Conservation (phyloP, 2,888 invertebrate genomes). For the Eudasyphora cyanicolor region DNA sequence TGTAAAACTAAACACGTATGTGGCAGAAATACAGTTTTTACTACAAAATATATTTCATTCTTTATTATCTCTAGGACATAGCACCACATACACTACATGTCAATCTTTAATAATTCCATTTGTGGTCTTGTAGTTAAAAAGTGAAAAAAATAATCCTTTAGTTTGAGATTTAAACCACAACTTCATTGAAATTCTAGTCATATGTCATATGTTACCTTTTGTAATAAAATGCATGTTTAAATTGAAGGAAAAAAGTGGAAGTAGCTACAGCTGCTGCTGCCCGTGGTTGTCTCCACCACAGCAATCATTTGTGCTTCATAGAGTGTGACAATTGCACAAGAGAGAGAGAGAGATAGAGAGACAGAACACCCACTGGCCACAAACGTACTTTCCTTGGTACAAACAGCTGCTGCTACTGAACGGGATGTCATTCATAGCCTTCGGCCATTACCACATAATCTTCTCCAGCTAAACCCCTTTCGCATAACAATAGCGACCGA, state of each 20-base stretch:
- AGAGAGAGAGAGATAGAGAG: too few relatives aligned
- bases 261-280: conserved; percentile 4
- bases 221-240: too few relatives aligned
- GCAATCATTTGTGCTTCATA: conserved; percentile 34
- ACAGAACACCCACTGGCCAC: conserved; percentile 6
- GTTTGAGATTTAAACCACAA: too few relatives aligned
- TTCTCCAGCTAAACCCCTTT: background rate
- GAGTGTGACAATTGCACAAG: conserved; percentile 39
- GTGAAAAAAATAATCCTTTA: too few relatives aligned
- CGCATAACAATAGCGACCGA: background rate
- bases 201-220: too few relatives aligned
- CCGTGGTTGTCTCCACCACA: background rate
- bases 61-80: background rate
- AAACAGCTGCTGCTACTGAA: background rate
- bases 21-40: background rate
- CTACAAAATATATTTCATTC: background rate
- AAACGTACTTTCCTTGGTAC: background rate
- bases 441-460: conserved; percentile 23
- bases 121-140: background rate
- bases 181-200: too few relatives aligned
- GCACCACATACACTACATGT: background rate
- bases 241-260: too few relatives aligned
- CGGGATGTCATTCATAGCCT: conserved; percentile 25
- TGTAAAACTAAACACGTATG: background rate
- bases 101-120: conserved; percentile 19